A percentile compares a stretch with the other conserved stretches of the same genome.
Evolutionary conservation across 2,113 vertebrate species (phyloP).

Genomic region (Neomonachus schauinslandi): DNA sequence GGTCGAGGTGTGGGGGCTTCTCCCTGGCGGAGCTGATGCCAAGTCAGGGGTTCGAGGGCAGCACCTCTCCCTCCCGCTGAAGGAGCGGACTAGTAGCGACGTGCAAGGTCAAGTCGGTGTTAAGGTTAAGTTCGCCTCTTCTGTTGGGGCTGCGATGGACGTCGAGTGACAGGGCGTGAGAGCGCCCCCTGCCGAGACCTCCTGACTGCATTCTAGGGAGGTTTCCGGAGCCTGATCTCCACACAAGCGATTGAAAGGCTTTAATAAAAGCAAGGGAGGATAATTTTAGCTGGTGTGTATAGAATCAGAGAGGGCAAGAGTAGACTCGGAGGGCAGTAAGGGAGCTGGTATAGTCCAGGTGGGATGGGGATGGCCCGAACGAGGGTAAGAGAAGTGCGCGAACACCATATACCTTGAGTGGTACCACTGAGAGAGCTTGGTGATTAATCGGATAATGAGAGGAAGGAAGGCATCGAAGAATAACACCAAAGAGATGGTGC

Average conservation of each 20-base stretch:
- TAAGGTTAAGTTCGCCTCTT: background rate
- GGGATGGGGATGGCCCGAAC: background rate
- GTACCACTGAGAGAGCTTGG: background rate
- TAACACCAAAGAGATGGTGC: background rate
- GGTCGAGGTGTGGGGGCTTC: background rate
- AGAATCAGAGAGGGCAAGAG: background rate
- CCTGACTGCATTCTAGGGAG: accelerated
- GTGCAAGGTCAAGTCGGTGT: background rate
- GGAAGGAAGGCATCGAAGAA: background rate
- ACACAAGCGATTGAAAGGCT: background rate
- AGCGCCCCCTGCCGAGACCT: background rate
- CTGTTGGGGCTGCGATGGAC: background rate
- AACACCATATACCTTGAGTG: background rate
- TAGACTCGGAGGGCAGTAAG: accelerated
- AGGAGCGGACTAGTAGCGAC: background rate
- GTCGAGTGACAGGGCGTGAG: background rate
- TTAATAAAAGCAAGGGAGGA: background rate
- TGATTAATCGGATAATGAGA: background rate
- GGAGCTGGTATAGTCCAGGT: background rate
- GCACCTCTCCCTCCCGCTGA: background rate
- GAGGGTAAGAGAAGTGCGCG: background rate
- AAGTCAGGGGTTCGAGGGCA: background rate
- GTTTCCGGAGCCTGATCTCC: background rate
- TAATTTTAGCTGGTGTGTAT: no score
- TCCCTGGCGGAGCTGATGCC: background rate